Evolutionary conservation across 2,888 invertebrate genomes (phyloP).

Genomic region (Hipparchia sbordonii): DNA sequence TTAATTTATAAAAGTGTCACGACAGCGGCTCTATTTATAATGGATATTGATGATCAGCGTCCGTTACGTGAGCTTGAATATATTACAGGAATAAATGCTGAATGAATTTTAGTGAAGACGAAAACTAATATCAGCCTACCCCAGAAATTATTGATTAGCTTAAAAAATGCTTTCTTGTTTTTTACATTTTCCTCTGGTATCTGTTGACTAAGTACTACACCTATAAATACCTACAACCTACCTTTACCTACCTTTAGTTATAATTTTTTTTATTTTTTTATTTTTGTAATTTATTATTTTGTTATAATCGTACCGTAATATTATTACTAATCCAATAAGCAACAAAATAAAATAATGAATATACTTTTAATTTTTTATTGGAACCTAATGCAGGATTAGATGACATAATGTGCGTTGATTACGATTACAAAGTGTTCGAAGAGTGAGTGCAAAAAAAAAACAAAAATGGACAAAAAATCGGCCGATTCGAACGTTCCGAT

Average conservation of each 20-base stretch:
- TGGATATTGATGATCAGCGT: constrained; percentile 29
- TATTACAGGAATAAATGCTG: constrained; percentile 26
- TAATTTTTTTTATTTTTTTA: too few species aligned
- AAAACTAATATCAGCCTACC: too few species aligned
- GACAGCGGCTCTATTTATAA: neutral
- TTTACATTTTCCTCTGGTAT: too few species aligned
- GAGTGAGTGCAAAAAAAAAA: constrained; percentile 35
- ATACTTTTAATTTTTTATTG: neutral
- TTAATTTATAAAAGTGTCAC: neutral
- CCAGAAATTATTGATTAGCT: too few species aligned
- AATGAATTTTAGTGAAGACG: neutral
- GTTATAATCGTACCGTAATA: too few species aligned
- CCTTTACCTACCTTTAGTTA: too few species aligned
- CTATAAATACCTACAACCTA: too few species aligned
- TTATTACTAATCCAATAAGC: neutral
- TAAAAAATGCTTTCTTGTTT: too few species aligned
- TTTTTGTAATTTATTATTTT: too few species aligned
- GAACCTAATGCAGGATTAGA: neutral
- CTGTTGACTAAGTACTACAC: too few species aligned
- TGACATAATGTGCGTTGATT: constrained; percentile 29
- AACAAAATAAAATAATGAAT: neutral
- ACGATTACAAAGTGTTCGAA: constrained; percentile 28
- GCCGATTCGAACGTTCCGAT: constrained; percentile 43
- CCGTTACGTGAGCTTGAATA: constrained; percentile 30
- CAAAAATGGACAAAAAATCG: constrained; percentile 50